Percentiles rank a stretch among this genome's conserved stretches.
Conservation (phyloP, 1,140 invertebrate genomes). For the Heliconius eleuchia region DNA sequence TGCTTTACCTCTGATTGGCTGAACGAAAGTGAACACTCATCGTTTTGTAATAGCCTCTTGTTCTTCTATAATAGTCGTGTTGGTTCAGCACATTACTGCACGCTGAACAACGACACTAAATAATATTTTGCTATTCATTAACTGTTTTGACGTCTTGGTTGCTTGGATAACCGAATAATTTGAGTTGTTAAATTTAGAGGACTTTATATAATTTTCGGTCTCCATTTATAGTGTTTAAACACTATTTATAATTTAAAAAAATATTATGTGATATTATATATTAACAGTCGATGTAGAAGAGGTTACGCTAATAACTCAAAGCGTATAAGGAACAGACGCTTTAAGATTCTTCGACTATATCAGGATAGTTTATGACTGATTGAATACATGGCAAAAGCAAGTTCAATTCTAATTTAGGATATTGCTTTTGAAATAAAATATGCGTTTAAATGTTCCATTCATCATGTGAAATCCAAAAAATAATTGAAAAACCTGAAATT, state of each 20-base stretch:
- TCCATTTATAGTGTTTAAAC: too few species aligned
- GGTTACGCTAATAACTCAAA: too few species aligned
- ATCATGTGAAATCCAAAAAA: too few species aligned
- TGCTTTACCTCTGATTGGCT: constrained; percentile 66
- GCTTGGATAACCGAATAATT: background rate
- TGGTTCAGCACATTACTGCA: constrained; percentile 36
- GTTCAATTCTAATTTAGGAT: background rate
- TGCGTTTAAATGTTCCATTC: too few species aligned
- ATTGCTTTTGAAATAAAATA: too few species aligned
- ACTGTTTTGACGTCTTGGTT: constrained; percentile 6
- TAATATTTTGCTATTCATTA: constrained; percentile 29
- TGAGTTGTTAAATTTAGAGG: background rate
- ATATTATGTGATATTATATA: too few species aligned
- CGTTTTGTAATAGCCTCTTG: constrained; percentile 65
- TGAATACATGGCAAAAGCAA: background rate
- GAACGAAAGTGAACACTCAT: constrained; percentile 58
- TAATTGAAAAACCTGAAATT: too few species aligned
- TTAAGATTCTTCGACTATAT: too few species aligned
- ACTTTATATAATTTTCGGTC: background rate
- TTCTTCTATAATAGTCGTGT: constrained; percentile 41
- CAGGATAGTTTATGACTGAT: too few species aligned
- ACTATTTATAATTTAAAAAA: too few species aligned
- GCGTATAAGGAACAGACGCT: too few species aligned
- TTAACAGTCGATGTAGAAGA: too few species aligned
- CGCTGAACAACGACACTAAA: constrained; percentile 16